Evolutionary conservation across 1,140 invertebrate genomes (phyloP).

Genomic region (Intoshia linei): DNA sequence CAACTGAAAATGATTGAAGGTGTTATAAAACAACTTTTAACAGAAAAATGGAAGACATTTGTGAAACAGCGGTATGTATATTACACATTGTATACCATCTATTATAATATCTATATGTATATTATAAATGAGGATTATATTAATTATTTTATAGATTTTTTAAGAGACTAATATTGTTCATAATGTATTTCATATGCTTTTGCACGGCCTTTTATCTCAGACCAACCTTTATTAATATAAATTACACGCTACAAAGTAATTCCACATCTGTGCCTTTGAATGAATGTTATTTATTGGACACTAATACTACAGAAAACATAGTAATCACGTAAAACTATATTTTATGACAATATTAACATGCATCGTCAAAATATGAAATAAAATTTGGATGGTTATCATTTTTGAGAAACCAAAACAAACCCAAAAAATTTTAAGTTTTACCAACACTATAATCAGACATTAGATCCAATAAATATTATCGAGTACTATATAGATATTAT

Average conservation of each 20-base stretch:
- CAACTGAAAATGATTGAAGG: slow-evolving; percentile 82
- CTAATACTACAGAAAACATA: slow-evolving; percentile 10
- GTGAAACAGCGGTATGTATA: slow-evolving; percentile 42
- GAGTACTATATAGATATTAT: too few species aligned
- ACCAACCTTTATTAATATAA: slow-evolving; percentile 28
- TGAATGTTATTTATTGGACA: slow-evolving; percentile 15
- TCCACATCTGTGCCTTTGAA: slow-evolving; percentile 9
- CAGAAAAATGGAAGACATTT: slow-evolving; percentile 90
- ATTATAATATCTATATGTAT: slow-evolving; percentile 2
- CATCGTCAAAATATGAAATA: too few species aligned
- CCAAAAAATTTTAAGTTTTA: too few species aligned
- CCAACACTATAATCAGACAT: too few species aligned
- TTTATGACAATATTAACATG: too few species aligned
- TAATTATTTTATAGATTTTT: slow-evolving; percentile 38
- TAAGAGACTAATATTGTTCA: slow-evolving; percentile 52
- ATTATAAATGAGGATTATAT: neutral
- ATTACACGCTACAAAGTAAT: slow-evolving; percentile 5
- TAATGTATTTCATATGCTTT: slow-evolving; percentile 52
- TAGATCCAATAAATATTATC: too few species aligned
- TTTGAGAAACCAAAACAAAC: too few species aligned
- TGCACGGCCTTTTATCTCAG: slow-evolving; percentile 48
- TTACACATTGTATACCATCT: neutral
- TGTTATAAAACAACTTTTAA: slow-evolving; percentile 54
- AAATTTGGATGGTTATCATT: too few species aligned
- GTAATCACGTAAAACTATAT: too few species aligned